Base-by-base conservation (phyloP, 2,888 invertebrate species). In the Branchellion lobata region DNA sequence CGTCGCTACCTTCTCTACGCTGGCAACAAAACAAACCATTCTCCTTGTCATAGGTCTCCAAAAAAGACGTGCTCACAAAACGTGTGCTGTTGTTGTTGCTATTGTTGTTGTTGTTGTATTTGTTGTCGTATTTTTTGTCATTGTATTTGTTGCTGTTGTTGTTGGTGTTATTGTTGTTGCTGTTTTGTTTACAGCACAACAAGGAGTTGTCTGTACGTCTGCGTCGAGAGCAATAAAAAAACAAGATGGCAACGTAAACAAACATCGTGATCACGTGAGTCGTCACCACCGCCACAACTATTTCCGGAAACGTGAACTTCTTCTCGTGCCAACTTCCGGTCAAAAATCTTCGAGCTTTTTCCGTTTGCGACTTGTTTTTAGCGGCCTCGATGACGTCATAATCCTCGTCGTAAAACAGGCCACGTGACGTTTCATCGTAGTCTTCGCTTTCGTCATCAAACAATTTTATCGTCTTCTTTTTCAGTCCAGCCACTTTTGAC, bases 251-350 rank as follows among this genome's bases (percentile, higher is more conserved):
- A 31, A 57, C 77, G 33, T 77, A 77, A 53, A 77, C 65, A 47
- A 77, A 31, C 77, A 77, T 61, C n/a, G 77, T 77, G 65, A 36
- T 57, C 77, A 77, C 77, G 65, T 77, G 77, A 65, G 77, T 77
- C n/a, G 77, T 53, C 18, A 77, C 27, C n/a, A 77, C 77, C 21
- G 77, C 77, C 34, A 61, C 31, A 18, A 53, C 77, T 14, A 77
- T 77, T 77, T 77, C 77, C 65, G 77, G 77, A 1, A 77, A 33
- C n/a, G 77, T 77, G 77, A 77, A 77, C 36, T 36, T 57, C 31
- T 65, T 53, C 14, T 77, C 40, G 36, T 51, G 31, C 77, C 77
- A 77, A 65, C 53, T 75, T 34, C 21, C 51, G 53, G 24, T 75
- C 53, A 75, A 27, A 47, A 75, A 75, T 51, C 61, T n/a, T 57